phyloP scores from a whole-genome alignment of 1,140 invertebrate genomes.

The Heliconius himera region DNA sequence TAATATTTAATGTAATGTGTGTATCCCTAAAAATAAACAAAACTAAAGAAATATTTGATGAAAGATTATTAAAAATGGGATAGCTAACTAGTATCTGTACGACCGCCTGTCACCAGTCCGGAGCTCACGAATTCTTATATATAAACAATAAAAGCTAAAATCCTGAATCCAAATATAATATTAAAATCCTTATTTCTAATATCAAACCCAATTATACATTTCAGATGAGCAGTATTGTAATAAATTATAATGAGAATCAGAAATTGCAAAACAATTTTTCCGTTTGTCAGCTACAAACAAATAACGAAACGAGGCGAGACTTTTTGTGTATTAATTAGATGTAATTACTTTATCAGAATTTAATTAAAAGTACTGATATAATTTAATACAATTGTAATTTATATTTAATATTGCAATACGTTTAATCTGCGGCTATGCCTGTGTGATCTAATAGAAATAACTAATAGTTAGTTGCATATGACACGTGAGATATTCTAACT shows the following conservation, averaged over 20 bases:
- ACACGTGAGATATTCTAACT: too few species aligned
- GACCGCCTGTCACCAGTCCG: too few species aligned
- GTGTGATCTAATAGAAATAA: too few species aligned
- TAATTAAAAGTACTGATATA: conserved; percentile 1
- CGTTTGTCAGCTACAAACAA: background rate
- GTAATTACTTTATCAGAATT: conserved; percentile 5
- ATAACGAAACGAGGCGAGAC: background rate
- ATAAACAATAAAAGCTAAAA: too few species aligned
- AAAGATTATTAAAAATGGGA: too few species aligned
- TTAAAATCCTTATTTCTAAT: background rate
- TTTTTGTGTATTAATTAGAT: conserved; percentile 3
- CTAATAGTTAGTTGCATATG: too few species aligned
- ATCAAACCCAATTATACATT: background rate
- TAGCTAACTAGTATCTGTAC: too few species aligned
- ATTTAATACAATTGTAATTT: background rate
- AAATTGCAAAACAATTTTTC: background rate
- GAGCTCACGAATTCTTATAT: too few species aligned
- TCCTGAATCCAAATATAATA: too few species aligned
- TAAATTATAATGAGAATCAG: conserved; percentile 9
- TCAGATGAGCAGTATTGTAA: background rate
- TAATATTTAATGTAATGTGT: too few species aligned
- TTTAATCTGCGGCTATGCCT: background rate
- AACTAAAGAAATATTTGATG: too few species aligned
- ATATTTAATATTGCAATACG: background rate
- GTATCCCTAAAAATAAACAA: too few species aligned